Evolutionary conservation across 2,797 vertebrate genomes (phyloP), one percentile per base, ranked within the genome.

Genomic region (Ceryle rudis): DNA sequence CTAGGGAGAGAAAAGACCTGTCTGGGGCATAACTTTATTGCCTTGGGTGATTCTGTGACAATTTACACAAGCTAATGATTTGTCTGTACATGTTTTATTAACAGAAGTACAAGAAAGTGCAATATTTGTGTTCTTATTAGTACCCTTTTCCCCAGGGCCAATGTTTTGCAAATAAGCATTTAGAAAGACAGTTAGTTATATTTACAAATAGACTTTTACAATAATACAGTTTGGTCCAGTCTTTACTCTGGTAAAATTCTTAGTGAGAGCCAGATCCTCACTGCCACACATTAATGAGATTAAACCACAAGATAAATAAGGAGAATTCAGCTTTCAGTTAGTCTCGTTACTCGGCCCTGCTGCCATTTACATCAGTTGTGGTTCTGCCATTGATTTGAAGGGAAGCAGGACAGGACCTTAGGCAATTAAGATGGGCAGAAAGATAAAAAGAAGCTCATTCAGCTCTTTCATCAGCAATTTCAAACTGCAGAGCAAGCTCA

Each of bases 311-410:
- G 46, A 77, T n/a, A 84, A 95, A 86, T 44, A 26, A 67, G n/a
- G 57, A 93, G 66, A 93, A 82, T 80, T 86, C 47, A 84, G 28
- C 55, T 81, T 86, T 86, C 37, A 73, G n/a, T 61, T 70, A 81
- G 54, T 51, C 25, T 75, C 85, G 66, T 21, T 74, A 89, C 14
- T 87, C 44, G 55, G 26, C 18, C 42, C 37, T 74, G 29, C 31
- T 47, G 67, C 71, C 31, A 42, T 65, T 70, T 78, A 80, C 75
- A 88, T 82, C 29, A 67, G 8, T 35, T 88, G 31, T 60, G 47
- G 47, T 35, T 86, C 90, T 80, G 39, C 26, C 31, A 74, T 14
- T 81, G 44, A 86, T 75, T 64, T 75, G 47, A 85, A 29, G 47
- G 22, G 37, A 73, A 78, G 35, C 61, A 91, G 67, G 21, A 65